phyloP scores from a whole-genome alignment of 2,113 vertebrate genomes.

The Chaenogobius annularis region DNA sequence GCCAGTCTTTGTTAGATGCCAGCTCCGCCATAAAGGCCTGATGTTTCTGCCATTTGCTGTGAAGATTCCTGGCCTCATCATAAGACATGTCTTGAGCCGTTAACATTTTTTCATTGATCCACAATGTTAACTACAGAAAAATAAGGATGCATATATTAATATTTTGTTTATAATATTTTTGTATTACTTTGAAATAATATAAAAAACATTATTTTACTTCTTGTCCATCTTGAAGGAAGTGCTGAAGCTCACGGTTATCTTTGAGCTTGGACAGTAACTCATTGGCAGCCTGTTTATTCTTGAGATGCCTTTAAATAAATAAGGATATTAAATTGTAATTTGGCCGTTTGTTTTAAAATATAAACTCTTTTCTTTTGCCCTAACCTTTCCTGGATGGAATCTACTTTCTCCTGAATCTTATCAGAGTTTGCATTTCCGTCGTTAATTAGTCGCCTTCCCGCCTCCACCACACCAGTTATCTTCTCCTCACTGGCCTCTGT shows the following conservation, averaged over 20 bases:
- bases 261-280: conserved; percentile 85
- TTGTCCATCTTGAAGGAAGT: conserved; percentile 92
- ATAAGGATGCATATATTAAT: not conserved
- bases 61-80: conserved; percentile 90
- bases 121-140: conserved; percentile 82
- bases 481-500: conserved; percentile 92
- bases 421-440: conserved; percentile 83
- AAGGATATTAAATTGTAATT: not conserved
- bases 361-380: conserved; percentile 6
- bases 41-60: conserved; percentile 96
- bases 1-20: conserved; percentile 92
- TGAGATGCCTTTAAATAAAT: conserved; percentile 78
- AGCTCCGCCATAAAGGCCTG: conserved; percentile 94
- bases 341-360: not conserved
- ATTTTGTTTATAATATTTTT: not conserved
- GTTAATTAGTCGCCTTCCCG: conserved; percentile 84
- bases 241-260: conserved; percentile 92
- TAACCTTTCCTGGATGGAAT: conserved; percentile 90
- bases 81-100: conserved; percentile 93
- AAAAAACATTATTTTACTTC: conserved; percentile 78
- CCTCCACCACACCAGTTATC: conserved; percentile 84
- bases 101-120: conserved; percentile 95
- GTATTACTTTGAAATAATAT: not conserved
- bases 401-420: conserved; percentile 90
- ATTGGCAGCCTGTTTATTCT: conserved; percentile 83